Conservation (phyloP, 2,888 invertebrate species). For the Nephrotoma appendiculata region DNA sequence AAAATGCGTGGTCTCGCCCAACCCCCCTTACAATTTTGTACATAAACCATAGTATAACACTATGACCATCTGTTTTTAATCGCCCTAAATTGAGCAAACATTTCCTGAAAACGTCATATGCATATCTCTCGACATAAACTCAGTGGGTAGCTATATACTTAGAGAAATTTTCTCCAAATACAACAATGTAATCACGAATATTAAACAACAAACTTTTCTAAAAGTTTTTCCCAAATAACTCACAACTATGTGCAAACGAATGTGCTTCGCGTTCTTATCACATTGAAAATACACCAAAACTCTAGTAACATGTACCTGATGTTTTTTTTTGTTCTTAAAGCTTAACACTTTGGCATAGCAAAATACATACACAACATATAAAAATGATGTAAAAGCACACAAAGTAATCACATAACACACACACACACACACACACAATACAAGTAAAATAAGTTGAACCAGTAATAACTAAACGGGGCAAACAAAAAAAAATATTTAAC, state of each 20-base stretch:
- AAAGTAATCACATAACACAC: neutral
- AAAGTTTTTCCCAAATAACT: neutral
- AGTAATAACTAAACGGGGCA: neutral
- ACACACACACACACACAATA: neutral
- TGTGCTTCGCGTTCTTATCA: neutral
- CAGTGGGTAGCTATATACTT: too few relatives aligned
- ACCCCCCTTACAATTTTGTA: neutral
- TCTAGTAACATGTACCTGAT: neutral
- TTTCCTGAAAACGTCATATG: neutral
- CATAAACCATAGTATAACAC: neutral
- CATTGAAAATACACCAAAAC: neutral
- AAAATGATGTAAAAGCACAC: neutral
- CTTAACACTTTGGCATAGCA: neutral
- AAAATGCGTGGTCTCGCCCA: neutral
- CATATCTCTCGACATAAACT: neutral
- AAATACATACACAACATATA: neutral
- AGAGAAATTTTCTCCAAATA: too few relatives aligned
- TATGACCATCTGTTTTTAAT: neutral
- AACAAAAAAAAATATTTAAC: neutral
- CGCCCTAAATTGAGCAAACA: neutral
- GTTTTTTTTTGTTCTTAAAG: neutral
- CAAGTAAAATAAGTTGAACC: neutral
- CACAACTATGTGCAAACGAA: neutral
- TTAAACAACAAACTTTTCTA: neutral
- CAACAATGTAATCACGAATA: neutral